Evolutionary conservation across 2,113 vertebrate genomes (phyloP).

Genomic region (Oenanthe oenanthe): DNA sequence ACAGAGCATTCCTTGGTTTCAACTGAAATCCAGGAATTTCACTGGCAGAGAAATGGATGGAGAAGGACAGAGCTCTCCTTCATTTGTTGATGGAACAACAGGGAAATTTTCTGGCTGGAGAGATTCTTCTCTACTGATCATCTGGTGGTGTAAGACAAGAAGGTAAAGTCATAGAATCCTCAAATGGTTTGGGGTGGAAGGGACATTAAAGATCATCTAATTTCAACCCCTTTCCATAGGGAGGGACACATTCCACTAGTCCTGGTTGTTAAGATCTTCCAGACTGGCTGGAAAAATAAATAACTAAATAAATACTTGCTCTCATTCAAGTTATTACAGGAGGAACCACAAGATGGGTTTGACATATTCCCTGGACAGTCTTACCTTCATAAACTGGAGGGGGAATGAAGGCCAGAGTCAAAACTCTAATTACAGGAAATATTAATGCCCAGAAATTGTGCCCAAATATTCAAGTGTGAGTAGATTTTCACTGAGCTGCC

Average conservation of each 20-base stretch:
- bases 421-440: neutral
- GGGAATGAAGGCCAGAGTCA: neutral
- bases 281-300: neutral
- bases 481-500: accelerated
- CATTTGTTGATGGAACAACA: accelerated
- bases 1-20: neutral
- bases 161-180: neutral
- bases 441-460: neutral
- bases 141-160: neutral
- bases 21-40: neutral
- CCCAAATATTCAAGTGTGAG: neutral
- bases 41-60: neutral
- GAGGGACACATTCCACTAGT: neutral
- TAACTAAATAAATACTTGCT: neutral
- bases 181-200: neutral
- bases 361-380: neutral
- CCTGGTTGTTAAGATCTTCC: neutral
- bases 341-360: neutral
- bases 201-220: neutral
- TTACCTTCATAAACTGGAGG: neutral
- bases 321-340: neutral
- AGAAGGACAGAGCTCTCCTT: neutral
- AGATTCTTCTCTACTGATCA: neutral
- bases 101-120: neutral
- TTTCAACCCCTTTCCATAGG: neutral